Conservation (phyloP, 2,888 invertebrate genomes). For the Tetragonisca angustula region DNA sequence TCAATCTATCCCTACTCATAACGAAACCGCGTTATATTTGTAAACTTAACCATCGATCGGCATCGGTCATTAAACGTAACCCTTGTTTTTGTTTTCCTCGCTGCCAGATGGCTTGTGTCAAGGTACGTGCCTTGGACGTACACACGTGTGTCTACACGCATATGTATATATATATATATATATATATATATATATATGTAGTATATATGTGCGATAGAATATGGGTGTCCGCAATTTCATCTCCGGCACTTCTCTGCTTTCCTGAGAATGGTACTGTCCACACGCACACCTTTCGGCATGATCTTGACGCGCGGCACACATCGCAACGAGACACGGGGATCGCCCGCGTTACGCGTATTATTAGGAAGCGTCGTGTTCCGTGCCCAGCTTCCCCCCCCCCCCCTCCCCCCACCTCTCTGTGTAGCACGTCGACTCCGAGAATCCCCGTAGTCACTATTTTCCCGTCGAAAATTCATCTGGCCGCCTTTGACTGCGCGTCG, state of each 20-base stretch:
- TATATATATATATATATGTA: not conserved
- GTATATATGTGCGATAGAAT: not conserved
- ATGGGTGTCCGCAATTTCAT: constrained; percentile 35
- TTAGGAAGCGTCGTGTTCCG: constrained; percentile 49
- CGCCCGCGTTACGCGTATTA: constrained; percentile 46
- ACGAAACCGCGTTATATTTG: constrained; percentile 70
- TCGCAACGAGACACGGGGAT: constrained; percentile 20
- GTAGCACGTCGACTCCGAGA: constrained; percentile 20
- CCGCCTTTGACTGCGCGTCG: constrained; percentile 45
- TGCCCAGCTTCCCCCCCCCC: no score
- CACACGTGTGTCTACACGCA: not conserved
- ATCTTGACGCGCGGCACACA: constrained; percentile 25
- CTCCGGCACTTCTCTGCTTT: not conserved
- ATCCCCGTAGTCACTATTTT: constrained; percentile 41
- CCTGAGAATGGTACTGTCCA: no score
- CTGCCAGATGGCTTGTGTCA: constrained; percentile 33
- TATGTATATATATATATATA: not conserved
- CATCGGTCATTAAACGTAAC: constrained; percentile 61
- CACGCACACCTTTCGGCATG: no score
- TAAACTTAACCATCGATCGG: constrained; percentile 74
- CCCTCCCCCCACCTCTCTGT: constrained; percentile 2
- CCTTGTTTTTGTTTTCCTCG: constrained; percentile 51
- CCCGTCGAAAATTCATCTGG: constrained; percentile 56
- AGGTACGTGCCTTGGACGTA: constrained; percentile 14
- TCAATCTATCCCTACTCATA: constrained; percentile 30